These are phyloP conservation scores for Heliothis subflexa DNA, from an alignment of 1,140 invertebrate species.

Conservation along the genomic window DNA sequence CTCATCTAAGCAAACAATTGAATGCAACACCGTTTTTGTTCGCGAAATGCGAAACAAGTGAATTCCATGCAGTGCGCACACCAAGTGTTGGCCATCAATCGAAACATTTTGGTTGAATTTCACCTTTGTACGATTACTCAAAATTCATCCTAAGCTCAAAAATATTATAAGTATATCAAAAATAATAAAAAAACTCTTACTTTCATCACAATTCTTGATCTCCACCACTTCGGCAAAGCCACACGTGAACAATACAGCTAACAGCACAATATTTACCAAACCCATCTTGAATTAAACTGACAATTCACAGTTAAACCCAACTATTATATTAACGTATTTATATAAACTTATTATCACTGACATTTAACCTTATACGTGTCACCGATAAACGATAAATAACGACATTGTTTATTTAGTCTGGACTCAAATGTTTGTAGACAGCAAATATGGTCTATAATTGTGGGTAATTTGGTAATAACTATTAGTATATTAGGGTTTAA, in stretches of 20 bases:
- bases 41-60: too few relatives aligned
- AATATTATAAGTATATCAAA: not conserved
- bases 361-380: not conserved
- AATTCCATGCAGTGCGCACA: too few relatives aligned
- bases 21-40: too few relatives aligned
- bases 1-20: too few relatives aligned
- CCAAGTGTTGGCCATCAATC: too few relatives aligned
- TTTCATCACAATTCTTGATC: not conserved
- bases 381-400: slow-evolving; percentile 20
- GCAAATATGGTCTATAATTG: not conserved
- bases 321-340: not conserved
- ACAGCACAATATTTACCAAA: not conserved
- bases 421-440: not conserved
- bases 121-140: too few relatives aligned
- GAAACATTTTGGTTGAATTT: too few relatives aligned
- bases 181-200: not conserved
- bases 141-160: too few relatives aligned
- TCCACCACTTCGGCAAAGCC: not conserved
- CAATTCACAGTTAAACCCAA: not conserved
- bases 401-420: slow-evolving; percentile 33
- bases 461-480: not conserved
- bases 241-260: not conserved
- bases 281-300: slow-evolving; percentile 6
- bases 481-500: too few relatives aligned
- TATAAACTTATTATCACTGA: not conserved